A percentile compares a stretch with the other conserved stretches of the same genome.
These are phyloP conservation scores for Hylaeus anthracinus DNA, from an alignment of 1,140 invertebrate species.

Conservation along the genomic window DNA sequence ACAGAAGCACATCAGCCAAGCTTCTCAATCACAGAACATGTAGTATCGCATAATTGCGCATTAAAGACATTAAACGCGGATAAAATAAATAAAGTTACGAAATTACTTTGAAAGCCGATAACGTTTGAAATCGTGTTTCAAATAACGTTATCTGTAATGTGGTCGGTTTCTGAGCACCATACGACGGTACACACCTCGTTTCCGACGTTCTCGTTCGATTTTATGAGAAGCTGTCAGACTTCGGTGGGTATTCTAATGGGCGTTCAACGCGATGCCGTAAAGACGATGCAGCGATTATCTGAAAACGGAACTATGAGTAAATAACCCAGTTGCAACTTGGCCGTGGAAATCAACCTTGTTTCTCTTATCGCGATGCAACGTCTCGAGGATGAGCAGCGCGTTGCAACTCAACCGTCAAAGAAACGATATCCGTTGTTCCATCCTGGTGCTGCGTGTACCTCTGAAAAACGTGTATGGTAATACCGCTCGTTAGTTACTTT, in stretches of 20 bases:
- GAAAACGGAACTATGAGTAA: slow-evolving; percentile 24
- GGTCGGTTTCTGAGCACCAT: not conserved
- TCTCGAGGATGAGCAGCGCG: not conserved
- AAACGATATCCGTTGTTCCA: slow-evolving; percentile 9
- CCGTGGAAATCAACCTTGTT: slow-evolving; percentile 41
- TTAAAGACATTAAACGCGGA: too few species aligned
- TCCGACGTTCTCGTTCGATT: not conserved
- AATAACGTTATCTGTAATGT: too few species aligned
- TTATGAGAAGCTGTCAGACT: not conserved
- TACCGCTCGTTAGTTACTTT: not conserved
- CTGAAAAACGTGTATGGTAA: not conserved
- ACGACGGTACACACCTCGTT: not conserved
- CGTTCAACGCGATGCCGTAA: not conserved
- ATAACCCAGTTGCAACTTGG: slow-evolving; percentile 39
- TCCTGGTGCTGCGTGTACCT: not conserved
- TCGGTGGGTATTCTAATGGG: slow-evolving; percentile 18
- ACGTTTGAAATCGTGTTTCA: too few species aligned
- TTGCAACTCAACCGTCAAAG: slow-evolving; percentile 21
- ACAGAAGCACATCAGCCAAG: too few species aligned
- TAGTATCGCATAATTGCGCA: too few species aligned
- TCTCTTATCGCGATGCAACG: slow-evolving; percentile 22
- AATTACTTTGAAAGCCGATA: too few species aligned
- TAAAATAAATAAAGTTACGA: too few species aligned
- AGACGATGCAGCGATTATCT: slow-evolving; percentile 17
- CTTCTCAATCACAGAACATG: too few species aligned